Evolutionary conservation across 2,113 vertebrate species (phyloP).

Genomic region (Neotragus moschatus): DNA sequence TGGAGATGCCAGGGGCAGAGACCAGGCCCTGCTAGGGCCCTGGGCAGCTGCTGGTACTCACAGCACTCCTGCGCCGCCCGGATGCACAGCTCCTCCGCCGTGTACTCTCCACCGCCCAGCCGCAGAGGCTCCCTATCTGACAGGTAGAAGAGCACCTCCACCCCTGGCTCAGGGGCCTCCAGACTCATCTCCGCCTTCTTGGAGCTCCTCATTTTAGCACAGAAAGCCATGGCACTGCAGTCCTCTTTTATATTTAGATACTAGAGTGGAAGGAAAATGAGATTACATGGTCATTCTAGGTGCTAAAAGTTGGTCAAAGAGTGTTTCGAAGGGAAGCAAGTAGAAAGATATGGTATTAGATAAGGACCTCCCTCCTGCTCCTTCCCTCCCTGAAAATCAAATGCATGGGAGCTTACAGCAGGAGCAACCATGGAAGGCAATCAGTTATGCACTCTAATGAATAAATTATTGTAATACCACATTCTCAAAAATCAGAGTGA

Average conservation of each 20-base stretch:
- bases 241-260: slow-evolving; percentile 88
- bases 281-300: background rate
- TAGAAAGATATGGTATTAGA: background rate
- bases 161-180: slow-evolving; percentile 81
- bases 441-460: background rate
- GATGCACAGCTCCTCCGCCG: slow-evolving; percentile 90
- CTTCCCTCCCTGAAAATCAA: background rate
- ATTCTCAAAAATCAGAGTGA: slow-evolving; percentile 6
- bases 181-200: slow-evolving; percentile 80
- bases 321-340: background rate
- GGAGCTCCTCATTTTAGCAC: slow-evolving; percentile 93
- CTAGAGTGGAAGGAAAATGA: slow-evolving; percentile 69
- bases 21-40: background rate
- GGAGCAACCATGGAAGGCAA: background rate
- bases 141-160: slow-evolving; percentile 91
- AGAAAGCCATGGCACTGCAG: slow-evolving; percentile 94
- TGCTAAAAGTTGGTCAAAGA: background rate
- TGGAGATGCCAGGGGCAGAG: background rate
- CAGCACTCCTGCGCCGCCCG: slow-evolving; percentile 90
- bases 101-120: slow-evolving; percentile 85
- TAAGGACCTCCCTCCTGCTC: background rate
- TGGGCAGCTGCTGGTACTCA: slow-evolving; percentile 78
- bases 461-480: background rate
- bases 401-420: background rate
- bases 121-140: slow-evolving; percentile 80